phyloP scores from a whole-genome alignment of 2,888 invertebrate species.

The Periphyllus acericola region DNA sequence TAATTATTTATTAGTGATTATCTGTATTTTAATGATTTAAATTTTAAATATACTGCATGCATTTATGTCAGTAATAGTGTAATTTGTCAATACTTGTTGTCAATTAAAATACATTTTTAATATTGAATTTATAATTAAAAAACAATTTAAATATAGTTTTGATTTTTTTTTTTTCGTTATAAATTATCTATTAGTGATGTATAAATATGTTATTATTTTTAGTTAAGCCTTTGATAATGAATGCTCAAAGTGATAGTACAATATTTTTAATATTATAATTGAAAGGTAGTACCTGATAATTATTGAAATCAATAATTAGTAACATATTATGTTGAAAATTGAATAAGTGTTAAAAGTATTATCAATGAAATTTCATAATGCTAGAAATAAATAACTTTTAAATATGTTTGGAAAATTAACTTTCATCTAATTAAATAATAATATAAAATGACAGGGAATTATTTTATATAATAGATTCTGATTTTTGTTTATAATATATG shows the following conservation, averaged over 20 bases:
- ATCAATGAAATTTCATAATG: background rate
- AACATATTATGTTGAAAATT: background rate
- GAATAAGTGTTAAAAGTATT: background rate
- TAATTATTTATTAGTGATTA: background rate
- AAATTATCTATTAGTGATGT: background rate
- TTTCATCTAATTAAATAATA: background rate
- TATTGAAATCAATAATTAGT: background rate
- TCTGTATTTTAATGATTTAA: background rate
- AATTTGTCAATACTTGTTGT: background rate
- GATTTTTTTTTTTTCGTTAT: background rate
- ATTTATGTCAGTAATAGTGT: background rate
- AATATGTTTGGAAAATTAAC: background rate
- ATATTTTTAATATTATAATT: background rate
- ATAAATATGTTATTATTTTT: background rate
- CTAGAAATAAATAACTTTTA: background rate
- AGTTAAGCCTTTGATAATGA: background rate
- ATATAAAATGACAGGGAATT: too few species aligned
- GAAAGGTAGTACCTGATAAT: background rate
- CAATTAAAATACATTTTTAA: background rate
- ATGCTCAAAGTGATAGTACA: background rate
- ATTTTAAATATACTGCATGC: background rate
- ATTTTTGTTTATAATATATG: background rate
- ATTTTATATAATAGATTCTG: background rate
- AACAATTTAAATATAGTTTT: background rate
- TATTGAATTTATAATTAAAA: background rate